These are phyloP conservation scores for Drosophila orosa DNA, from an alignment of 1,140 invertebrate genomes.

Conservation along the genomic window DNA sequence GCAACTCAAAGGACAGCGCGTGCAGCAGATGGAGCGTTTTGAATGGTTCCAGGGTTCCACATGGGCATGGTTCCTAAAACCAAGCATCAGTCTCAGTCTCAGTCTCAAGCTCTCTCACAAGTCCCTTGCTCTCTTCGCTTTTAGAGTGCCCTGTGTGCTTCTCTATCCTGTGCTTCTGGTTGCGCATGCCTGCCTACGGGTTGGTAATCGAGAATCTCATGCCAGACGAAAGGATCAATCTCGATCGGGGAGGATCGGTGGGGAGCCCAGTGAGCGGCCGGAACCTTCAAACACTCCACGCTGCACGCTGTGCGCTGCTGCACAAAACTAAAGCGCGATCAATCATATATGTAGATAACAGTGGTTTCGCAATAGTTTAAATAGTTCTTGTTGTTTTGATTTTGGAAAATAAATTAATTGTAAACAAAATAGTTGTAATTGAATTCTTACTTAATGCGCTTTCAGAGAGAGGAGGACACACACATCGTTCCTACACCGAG, in stretches of 20 bases:
- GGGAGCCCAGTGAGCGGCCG: conserved; percentile 29
- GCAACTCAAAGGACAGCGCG: conserved; percentile 65
- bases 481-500: conserved; percentile 79
- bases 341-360: conserved; percentile 54
- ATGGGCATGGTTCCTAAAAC: conserved; percentile 59
- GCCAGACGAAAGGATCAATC: conserved; percentile 8
- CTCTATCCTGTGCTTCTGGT: conserved; percentile 33
- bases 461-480: conserved; percentile 81
- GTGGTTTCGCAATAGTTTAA: conserved; percentile 32
- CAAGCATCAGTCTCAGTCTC: conserved; percentile 44
- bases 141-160: conserved; percentile 30
- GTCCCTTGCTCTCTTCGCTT: conserved; percentile 18
- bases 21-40: conserved; percentile 59
- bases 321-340: conserved; percentile 73
- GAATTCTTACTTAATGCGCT: conserved; percentile 82
- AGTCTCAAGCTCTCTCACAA: conserved; percentile 22
- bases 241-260: conserved; percentile 8
- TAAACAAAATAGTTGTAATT: conserved; percentile 75
- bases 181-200: conserved; percentile 64
- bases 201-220: conserved; percentile 41
- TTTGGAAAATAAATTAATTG: conserved; percentile 56
- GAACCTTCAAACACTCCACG: conserved; percentile 67
- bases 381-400: conserved; percentile 28
- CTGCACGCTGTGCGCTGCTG: conserved; percentile 68
- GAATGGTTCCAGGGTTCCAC: conserved; percentile 56